These are phyloP conservation scores for Pedetes capensis DNA, from an alignment of 2,113 vertebrate genomes.

Conservation along the genomic window DNA sequence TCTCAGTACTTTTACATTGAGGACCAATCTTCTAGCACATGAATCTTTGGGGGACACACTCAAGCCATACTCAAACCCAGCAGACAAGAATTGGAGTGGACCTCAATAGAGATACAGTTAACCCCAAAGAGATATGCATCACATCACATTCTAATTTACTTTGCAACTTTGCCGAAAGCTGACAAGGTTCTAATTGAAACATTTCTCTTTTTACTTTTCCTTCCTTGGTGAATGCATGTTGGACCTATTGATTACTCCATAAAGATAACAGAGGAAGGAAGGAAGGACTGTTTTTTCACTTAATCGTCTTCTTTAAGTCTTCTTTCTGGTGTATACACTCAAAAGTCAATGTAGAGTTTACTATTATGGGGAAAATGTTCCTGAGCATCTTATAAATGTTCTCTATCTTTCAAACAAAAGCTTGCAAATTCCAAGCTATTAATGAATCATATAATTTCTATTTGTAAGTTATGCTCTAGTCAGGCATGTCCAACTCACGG, in stretches of 20 bases:
- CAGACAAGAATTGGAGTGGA: neutral
- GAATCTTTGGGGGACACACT: neutral
- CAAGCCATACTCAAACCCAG: neutral
- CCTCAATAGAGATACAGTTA: neutral
- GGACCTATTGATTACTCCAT: constrained; percentile 4
- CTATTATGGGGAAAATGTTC: constrained; percentile 18
- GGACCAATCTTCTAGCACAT: neutral
- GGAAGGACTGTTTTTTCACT: neutral
- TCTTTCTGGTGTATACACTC: constrained; percentile 27
- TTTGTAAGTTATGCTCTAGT: constrained; percentile 20
- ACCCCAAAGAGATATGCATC: neutral
- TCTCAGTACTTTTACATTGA: neutral
- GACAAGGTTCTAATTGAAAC: neutral
- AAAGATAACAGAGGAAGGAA: constrained; percentile 43
- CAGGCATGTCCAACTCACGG: too few species aligned
- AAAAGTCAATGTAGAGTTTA: constrained; percentile 45
- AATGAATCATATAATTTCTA: neutral
- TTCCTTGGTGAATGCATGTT: neutral
- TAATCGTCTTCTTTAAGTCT: constrained; percentile 13
- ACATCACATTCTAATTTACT: neutral
- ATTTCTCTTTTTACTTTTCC: neutral
- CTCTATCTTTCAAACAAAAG: constrained; percentile 20
- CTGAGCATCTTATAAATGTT: constrained; percentile 4
- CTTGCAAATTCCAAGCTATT: neutral
- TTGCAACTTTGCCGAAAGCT: neutral